Conservation (phyloP, 2,113 vertebrate genomes). For the Sylvietta virens region DNA sequence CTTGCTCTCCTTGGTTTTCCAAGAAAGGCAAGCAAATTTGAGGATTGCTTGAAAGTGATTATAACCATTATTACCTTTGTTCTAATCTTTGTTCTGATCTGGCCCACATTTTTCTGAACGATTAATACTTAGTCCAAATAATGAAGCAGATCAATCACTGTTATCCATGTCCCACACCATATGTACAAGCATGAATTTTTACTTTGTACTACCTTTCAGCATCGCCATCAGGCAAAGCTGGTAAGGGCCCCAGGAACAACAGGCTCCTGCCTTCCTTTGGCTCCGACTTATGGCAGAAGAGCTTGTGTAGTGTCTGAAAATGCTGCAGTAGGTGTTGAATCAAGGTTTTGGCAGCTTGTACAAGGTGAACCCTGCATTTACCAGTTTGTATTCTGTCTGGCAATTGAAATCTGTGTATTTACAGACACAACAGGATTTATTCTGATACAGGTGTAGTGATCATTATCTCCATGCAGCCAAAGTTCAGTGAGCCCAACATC, state of each 20-base stretch:
- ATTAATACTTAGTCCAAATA: not conserved
- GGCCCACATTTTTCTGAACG: not conserved
- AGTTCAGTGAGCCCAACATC: not conserved
- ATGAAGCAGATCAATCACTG: not conserved
- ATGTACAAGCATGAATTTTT: not conserved
- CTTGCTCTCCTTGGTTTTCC: not conserved
- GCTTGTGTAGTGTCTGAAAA: not conserved
- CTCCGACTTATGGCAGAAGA: fast-evolving
- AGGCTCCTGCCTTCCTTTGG: not conserved
- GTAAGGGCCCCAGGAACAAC: not conserved
- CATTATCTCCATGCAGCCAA: not conserved
- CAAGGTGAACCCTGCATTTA: not conserved
- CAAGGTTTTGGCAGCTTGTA: not conserved
- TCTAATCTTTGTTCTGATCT: not conserved
- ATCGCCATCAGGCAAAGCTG: not conserved
- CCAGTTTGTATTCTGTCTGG: not conserved
- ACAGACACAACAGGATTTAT: not conserved
- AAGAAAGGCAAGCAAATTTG: not conserved
- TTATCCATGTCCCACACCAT: not conserved
- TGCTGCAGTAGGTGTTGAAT: not conserved
- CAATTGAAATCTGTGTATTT: not conserved
- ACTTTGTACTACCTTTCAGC: not conserved
- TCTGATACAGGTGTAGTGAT: not conserved
- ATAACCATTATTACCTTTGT: not conserved
- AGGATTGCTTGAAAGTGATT: not conserved